Evolutionary conservation across 2,797 vertebrate genomes (phyloP).

Genomic region (Eulemur mongoz): DNA sequence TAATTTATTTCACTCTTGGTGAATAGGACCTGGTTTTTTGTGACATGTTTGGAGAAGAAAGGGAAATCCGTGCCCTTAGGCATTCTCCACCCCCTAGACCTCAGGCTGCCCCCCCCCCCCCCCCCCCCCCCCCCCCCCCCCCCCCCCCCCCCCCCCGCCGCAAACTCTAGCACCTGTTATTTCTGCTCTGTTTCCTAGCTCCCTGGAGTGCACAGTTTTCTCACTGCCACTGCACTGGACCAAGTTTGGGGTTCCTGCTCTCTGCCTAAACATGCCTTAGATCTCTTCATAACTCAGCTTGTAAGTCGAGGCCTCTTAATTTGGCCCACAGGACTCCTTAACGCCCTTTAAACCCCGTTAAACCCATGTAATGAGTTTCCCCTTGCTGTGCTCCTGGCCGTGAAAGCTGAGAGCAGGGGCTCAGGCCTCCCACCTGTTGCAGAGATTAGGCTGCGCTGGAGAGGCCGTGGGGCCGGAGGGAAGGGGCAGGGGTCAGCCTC

Average conservation of each 20-base stretch:
- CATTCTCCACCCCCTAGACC: neutral
- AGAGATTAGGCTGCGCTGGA: neutral
- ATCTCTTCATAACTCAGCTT: constrained; percentile 69
- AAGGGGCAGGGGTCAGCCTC: neutral
- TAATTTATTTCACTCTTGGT: neutral
- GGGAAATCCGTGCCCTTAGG: neutral
- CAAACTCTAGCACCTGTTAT: constrained; percentile 5
- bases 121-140: neutral
- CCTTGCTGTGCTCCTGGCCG: constrained; percentile 52
- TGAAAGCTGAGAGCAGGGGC: constrained; percentile 68
- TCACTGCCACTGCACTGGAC: neutral
- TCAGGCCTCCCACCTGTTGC: constrained; percentile 52
- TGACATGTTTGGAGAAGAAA: neutral
- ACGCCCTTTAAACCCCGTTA: constrained; percentile 66
- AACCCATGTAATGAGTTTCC: constrained; percentile 67
- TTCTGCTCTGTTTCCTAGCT: neutral
- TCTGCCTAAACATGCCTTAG: constrained; percentile 10
- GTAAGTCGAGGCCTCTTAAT: constrained; percentile 72
- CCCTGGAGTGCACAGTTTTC: neutral
- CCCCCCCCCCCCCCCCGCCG: neutral
- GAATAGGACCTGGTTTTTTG: neutral
- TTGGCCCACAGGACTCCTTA: constrained; percentile 74
- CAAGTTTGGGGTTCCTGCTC: neutral
- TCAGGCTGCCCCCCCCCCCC: neutral
- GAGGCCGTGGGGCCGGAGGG: neutral